Percentiles rank a stretch among this genome's conserved stretches.
Evolutionary conservation across 2,888 invertebrate genomes (phyloP).

Genomic region (Phaonia tiefii): DNA sequence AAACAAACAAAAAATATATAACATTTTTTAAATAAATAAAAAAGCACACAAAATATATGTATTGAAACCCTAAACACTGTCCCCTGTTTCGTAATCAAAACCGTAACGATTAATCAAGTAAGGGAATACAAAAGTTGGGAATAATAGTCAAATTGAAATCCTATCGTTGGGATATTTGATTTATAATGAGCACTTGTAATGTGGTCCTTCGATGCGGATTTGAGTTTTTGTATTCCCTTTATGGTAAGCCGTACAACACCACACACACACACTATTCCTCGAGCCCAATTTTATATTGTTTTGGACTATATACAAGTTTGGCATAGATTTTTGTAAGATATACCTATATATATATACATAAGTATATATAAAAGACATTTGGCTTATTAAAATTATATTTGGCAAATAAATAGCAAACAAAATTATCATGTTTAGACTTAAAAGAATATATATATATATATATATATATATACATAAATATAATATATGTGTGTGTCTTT

Average conservation of each 20-base stretch:
- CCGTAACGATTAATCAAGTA: no score
- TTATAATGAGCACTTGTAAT: no score
- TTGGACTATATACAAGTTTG: slow-evolving; percentile 50
- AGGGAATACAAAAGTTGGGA: no score
- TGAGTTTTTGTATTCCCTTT: no score
- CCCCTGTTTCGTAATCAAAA: no score
- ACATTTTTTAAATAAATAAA: slow-evolving; percentile 45
- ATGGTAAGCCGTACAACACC: no score
- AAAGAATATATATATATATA: slow-evolving; percentile 55
- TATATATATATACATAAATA: slow-evolving; percentile 74
- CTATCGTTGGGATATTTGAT: no score
- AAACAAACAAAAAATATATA: slow-evolving; percentile 39
- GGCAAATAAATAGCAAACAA: slow-evolving; percentile 66
- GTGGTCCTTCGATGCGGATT: no score
- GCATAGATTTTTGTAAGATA: slow-evolving; percentile 61
- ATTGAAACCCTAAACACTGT: slow-evolving; percentile 58
- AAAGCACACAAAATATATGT: slow-evolving; percentile 75
- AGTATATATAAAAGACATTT: no score
- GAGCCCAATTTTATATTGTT: slow-evolving; percentile 24
- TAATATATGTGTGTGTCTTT: slow-evolving; percentile 81
- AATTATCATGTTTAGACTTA: slow-evolving; percentile 59
- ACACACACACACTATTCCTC: no score
- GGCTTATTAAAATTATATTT: slow-evolving; percentile 69
- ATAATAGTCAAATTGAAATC: no score
- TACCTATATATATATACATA: no score